phyloP scores from a whole-genome alignment of 2,113 vertebrate species.

The Psilopsiagon aurifrons region DNA sequence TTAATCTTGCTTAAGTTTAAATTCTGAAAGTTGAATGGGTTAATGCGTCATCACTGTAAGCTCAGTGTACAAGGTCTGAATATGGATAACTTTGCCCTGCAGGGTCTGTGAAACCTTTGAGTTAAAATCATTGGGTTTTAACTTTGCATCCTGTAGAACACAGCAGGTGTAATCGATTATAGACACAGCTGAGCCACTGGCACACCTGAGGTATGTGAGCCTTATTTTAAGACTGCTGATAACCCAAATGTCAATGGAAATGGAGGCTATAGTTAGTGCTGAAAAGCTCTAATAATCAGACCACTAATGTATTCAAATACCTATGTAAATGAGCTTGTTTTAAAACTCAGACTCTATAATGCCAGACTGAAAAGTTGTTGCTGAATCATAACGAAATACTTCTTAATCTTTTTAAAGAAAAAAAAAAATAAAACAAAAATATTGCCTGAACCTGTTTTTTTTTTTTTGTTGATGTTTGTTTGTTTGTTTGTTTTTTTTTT shows the following conservation, averaged over 20 bases:
- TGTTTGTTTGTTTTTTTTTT: background rate
- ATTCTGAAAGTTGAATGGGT: background rate
- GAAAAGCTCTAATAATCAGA: background rate
- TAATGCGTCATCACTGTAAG: background rate
- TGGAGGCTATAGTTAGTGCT: background rate
- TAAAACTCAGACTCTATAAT: background rate
- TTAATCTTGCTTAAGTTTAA: background rate
- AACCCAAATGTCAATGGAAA: background rate
- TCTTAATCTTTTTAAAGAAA: background rate
- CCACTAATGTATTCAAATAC: background rate
- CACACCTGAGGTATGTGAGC: background rate
- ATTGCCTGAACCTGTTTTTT: background rate
- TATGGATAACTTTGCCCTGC: background rate
- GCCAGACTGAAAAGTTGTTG: background rate
- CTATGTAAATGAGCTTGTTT: background rate
- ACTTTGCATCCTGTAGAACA: background rate
- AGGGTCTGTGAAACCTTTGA: background rate
- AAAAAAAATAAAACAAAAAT: background rate
- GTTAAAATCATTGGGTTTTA: background rate
- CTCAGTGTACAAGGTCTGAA: background rate
- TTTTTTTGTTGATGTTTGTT: background rate
- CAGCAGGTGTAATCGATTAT: background rate
- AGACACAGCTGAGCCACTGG: background rate
- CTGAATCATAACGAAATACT: background rate
- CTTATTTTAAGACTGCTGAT: background rate